Conservation (phyloP, 2,888 invertebrate species). For the Aradus depressus region DNA sequence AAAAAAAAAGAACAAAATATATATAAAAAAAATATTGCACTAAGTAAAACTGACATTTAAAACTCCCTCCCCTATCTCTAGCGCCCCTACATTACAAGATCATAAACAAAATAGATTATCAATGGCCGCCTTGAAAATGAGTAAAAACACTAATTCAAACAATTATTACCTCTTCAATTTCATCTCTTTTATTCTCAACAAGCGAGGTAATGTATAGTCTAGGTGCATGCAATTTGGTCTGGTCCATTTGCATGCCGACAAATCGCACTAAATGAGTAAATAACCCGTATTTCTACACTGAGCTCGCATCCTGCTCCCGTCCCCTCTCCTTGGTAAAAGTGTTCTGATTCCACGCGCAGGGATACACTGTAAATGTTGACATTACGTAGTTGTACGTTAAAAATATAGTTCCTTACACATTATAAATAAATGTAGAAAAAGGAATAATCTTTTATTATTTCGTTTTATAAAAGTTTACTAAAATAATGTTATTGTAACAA, state of each 20-base stretch:
- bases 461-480: too few species aligned
- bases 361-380: slow-evolving; percentile 12
- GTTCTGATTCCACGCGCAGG: slow-evolving; percentile 19
- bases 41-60: slow-evolving; percentile 11
- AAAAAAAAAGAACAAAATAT: slow-evolving; percentile 18
- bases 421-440: too few species aligned
- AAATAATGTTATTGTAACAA: too few species aligned
- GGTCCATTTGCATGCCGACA: slow-evolving; percentile 36
- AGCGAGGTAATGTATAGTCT: slow-evolving; percentile 70
- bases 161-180: slow-evolving; percentile 73
- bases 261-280: slow-evolving; percentile 3
- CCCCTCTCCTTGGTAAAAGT: slow-evolving; percentile 17
- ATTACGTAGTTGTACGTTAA: too few species aligned
- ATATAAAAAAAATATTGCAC: slow-evolving; percentile 1
- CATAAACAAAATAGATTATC: slow-evolving; percentile 28
- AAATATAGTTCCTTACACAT: too few species aligned
- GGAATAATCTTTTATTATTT: too few species aligned
- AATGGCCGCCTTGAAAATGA: slow-evolving; percentile 24
- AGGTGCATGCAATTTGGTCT: slow-evolving; percentile 42
- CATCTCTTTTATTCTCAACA: slow-evolving; percentile 74
- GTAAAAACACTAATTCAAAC: slow-evolving; percentile 35
- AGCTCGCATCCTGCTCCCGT: slow-evolving; percentile 16
- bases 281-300: background rate
- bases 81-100: slow-evolving; percentile 18
- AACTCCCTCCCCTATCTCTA: slow-evolving; percentile 18